Evolutionary conservation across 2,888 invertebrate genomes (phyloP).

Genomic region (Pristionchus maxplancki): DNA sequence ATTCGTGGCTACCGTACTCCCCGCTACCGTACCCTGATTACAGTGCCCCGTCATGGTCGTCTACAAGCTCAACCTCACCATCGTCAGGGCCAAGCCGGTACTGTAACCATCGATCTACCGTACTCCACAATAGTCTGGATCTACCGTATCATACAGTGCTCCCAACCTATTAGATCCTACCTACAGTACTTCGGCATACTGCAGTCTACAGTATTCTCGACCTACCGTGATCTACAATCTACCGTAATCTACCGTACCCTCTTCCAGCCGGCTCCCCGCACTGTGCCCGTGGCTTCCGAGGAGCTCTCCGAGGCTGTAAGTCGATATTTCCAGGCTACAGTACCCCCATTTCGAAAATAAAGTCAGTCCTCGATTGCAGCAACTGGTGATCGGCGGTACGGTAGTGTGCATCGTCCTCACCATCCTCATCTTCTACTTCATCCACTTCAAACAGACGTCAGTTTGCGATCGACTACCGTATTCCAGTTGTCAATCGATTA

Average conservation of each 20-base stretch:
- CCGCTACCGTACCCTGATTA: background rate
- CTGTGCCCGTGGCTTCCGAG: background rate
- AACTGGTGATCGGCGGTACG: slow-evolving; percentile 40
- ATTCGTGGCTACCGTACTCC: background rate
- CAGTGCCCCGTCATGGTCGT: background rate
- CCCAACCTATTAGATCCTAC: background rate
- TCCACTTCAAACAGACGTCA: slow-evolving; percentile 35
- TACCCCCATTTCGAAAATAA: background rate
- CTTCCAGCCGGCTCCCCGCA: background rate
- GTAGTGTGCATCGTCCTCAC: slow-evolving; percentile 11
- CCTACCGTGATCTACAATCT: no score
- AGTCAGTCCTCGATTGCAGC: slow-evolving; percentile 22
- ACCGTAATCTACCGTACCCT: background rate
- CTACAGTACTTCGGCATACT: no score
- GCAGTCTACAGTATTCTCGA: no score
- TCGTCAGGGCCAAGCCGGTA: background rate
- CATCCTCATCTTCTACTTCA: slow-evolving; percentile 43
- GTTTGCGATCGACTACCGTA: background rate
- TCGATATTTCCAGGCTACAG: background rate
- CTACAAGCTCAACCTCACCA: slow-evolving; percentile 24
- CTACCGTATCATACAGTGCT: no score
- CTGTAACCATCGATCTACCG: background rate
- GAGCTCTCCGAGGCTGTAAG: slow-evolving; percentile 38
- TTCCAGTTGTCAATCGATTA: background rate
- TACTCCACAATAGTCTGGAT: no score